Evolutionary conservation across 2,113 vertebrate genomes (phyloP).

Genomic region (Carettochelys insculpta): DNA sequence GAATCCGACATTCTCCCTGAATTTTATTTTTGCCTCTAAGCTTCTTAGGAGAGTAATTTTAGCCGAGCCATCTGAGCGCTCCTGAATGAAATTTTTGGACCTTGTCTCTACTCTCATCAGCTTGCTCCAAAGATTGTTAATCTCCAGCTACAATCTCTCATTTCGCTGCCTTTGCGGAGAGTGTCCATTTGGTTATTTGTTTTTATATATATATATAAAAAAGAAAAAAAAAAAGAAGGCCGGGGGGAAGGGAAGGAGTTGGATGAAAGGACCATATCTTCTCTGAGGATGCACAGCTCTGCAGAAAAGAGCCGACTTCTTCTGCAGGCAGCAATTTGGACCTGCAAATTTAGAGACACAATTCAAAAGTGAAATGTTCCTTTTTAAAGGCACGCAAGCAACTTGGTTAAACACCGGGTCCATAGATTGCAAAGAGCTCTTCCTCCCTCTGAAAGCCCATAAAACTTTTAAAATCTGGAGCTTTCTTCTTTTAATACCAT

Average conservation of each 20-base stretch:
- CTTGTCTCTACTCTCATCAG: not conserved
- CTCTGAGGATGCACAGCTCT: not conserved
- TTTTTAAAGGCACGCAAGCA: not conserved
- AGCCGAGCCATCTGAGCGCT: not conserved
- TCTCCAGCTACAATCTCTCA: not conserved
- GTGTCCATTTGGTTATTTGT: not conserved
- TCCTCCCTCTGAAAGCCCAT: not conserved
- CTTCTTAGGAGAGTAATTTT: slow-evolving; percentile 18
- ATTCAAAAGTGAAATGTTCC: not conserved
- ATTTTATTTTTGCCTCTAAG: not conserved
- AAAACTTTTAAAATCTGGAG: not conserved
- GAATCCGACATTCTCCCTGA: not conserved
- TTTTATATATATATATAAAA: not conserved
- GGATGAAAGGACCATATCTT: not conserved
- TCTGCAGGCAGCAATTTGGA: not conserved
- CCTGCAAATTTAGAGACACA: not conserved
- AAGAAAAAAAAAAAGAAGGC: no score
- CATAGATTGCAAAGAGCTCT: not conserved
- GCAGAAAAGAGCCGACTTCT: not conserved
- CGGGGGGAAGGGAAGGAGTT: no score
- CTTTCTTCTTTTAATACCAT: not conserved
- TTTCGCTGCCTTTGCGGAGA: not conserved
- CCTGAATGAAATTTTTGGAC: not conserved
- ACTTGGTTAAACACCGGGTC: not conserved
- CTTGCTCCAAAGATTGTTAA: not conserved